Evolutionary conservation across 2,797 vertebrate species (phyloP).

Genomic region (Typhlichthys eigenmanni): DNA sequence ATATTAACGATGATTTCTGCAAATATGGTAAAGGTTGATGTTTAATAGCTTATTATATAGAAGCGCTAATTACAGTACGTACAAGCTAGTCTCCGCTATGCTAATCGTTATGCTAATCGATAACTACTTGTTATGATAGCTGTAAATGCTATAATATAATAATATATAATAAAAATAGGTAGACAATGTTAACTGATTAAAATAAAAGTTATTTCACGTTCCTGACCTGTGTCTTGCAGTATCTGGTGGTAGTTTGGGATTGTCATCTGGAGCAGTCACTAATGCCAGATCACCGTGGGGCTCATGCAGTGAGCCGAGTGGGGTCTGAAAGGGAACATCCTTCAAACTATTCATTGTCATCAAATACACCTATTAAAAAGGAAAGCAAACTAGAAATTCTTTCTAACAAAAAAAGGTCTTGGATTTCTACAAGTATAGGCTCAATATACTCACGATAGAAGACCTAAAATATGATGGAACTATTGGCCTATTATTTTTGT

Average conservation of each 20-base stretch:
- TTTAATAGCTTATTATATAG: too few relatives aligned
- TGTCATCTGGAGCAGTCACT: conserved; percentile 62
- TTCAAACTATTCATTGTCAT: conserved; percentile 83
- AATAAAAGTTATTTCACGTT: too few relatives aligned
- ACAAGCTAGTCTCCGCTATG: too few relatives aligned
- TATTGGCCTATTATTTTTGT: not conserved
- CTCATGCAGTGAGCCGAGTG: conserved; percentile 60
- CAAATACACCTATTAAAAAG: not conserved
- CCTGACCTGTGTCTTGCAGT: conserved; percentile 79
- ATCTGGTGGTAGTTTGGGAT: conserved; percentile 75
- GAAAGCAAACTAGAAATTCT: not conserved
- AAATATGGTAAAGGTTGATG: too few relatives aligned
- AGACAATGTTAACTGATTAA: too few relatives aligned
- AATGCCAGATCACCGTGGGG: conserved; percentile 36
- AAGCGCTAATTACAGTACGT: too few relatives aligned
- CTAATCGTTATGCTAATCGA: too few relatives aligned
- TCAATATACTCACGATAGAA: not conserved
- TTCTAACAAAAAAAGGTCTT: not conserved
- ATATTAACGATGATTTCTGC: too few relatives aligned
- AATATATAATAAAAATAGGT: too few relatives aligned
- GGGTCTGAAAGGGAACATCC: conserved; percentile 84
- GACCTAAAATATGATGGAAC: not conserved
- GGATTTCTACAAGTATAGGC: not conserved
- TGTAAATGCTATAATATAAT: too few relatives aligned
- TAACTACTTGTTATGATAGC: too few relatives aligned